phyloP scores from a whole-genome alignment of 2,888 invertebrate genomes.

The Stomorhina lunata region DNA sequence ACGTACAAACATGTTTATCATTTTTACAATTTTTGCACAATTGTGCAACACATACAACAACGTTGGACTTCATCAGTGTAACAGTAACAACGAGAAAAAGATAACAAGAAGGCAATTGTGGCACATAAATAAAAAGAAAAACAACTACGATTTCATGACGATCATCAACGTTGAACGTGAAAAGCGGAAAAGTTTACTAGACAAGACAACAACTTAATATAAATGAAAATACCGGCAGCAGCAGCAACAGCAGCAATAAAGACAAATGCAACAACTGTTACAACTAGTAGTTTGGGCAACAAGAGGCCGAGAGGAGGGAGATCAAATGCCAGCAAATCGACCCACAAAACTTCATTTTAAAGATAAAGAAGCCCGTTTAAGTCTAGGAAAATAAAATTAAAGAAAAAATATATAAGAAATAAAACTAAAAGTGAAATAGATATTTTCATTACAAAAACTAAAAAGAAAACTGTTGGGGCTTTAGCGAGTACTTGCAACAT shows the following conservation, averaged over 20 bases:
- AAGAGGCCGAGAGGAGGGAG: neutral
- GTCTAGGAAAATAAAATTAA: slow-evolving; percentile 8
- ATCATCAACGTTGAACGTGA: slow-evolving; percentile 80
- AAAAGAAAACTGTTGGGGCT: slow-evolving; percentile 38
- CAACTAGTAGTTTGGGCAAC: slow-evolving; percentile 14
- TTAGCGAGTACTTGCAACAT: slow-evolving; percentile 13
- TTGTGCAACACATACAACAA: slow-evolving; percentile 60
- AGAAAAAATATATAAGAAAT: slow-evolving; percentile 1
- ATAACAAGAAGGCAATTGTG: slow-evolving; percentile 27
- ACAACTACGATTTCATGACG: slow-evolving; percentile 75
- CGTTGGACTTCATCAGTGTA: slow-evolving; percentile 61
- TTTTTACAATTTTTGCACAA: slow-evolving; percentile 37
- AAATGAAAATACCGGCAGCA: slow-evolving; percentile 35
- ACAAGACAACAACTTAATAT: slow-evolving; percentile 64
- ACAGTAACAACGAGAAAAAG: slow-evolving; percentile 49
- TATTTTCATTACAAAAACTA: slow-evolving; percentile 36
- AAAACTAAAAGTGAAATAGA: slow-evolving; percentile 58
- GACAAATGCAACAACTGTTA: slow-evolving; percentile 36
- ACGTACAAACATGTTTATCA: slow-evolving; percentile 1
- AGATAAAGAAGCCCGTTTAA: slow-evolving; percentile 20
- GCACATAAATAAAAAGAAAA: slow-evolving; percentile 53
- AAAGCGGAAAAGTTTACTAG: slow-evolving; percentile 79
- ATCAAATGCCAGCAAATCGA: slow-evolving; percentile 39
- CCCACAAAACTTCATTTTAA: slow-evolving; percentile 56
- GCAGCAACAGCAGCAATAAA: slow-evolving; percentile 36